Conservation (phyloP, 2,888 invertebrate species). For the Antitype chi region DNA sequence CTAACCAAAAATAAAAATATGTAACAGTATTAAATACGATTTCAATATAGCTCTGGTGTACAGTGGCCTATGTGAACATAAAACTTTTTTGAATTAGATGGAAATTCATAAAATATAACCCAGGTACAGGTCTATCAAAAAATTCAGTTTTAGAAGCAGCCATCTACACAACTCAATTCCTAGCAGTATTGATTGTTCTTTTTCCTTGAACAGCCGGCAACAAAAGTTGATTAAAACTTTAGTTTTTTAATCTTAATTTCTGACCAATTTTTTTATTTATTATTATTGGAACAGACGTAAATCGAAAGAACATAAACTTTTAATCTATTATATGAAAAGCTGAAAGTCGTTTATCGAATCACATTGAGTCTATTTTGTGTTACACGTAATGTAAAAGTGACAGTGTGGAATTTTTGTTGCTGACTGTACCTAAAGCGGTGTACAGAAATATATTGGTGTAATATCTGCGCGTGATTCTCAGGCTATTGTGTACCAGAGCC, state of each 20-base stretch:
- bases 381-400: not conserved
- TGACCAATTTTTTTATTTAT: not conserved
- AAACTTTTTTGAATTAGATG: not conserved
- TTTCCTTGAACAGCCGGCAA: not conserved
- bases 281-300: not conserved
- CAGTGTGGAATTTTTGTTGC: not conserved
- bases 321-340: not conserved
- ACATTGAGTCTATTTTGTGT: not conserved
- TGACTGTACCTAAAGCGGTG: not conserved
- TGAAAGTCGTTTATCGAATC: not conserved
- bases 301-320: not conserved
- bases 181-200: not conserved
- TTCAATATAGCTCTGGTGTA: slow-evolving; percentile 9
- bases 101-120: not conserved
- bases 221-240: not conserved
- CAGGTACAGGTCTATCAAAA: not conserved
- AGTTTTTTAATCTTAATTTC: not conserved
- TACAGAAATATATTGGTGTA: not conserved
- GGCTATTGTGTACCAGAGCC: slow-evolving; percentile 23
- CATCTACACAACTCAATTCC: not conserved
- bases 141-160: not conserved
- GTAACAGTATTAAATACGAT: slow-evolving; percentile 50
- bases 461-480: not conserved
- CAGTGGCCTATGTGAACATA: not conserved
- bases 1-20: slow-evolving; percentile 25